A percentile compares a stretch with the other conserved stretches of the same genome.
phyloP scores from a whole-genome alignment of 2,888 invertebrate species.

The Fragum sueziense region DNA sequence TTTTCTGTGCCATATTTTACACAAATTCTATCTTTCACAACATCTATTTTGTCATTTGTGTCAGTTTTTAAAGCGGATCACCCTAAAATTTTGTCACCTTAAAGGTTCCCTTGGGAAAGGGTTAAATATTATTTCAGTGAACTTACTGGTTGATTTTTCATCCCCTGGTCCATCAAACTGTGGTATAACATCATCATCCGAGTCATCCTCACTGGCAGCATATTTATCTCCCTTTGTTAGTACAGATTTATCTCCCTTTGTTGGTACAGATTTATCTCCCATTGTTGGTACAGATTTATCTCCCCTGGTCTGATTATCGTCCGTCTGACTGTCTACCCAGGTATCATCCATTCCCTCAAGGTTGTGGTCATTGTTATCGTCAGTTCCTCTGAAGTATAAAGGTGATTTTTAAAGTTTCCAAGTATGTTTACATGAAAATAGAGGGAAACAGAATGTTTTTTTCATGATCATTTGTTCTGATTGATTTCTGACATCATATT shows the following conservation, averaged over 20 bases:
- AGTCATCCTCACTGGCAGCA: conserved; percentile 55
- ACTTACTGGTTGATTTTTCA: conserved; percentile 66
- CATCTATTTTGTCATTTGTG: no score
- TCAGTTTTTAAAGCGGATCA: no score
- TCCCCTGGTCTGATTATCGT: conserved; percentile 3
- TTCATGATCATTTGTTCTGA: no score
- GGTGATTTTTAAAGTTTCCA: no score
- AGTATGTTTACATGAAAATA: no score
- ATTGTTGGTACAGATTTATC: neutral
- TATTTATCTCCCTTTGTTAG: conserved; percentile 25
- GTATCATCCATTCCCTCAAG: conserved; percentile 71
- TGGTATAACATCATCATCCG: conserved; percentile 68
- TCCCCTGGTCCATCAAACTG: conserved; percentile 79
- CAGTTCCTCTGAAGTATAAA: conserved; percentile 4
- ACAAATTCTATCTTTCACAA: no score
- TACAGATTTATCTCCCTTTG: conserved; percentile 38
- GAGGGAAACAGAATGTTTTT: no score
- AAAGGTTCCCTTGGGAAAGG: no score
- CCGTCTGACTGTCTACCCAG: conserved; percentile 71
- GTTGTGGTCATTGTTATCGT: conserved; percentile 46
- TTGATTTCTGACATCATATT: no score
- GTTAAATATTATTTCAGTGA: neutral
- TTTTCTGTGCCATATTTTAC: no score
- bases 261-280: conserved; percentile 45
- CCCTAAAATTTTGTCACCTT: no score